phyloP scores from a whole-genome alignment of 2,113 vertebrate species.

The Xenopus borealis region DNA sequence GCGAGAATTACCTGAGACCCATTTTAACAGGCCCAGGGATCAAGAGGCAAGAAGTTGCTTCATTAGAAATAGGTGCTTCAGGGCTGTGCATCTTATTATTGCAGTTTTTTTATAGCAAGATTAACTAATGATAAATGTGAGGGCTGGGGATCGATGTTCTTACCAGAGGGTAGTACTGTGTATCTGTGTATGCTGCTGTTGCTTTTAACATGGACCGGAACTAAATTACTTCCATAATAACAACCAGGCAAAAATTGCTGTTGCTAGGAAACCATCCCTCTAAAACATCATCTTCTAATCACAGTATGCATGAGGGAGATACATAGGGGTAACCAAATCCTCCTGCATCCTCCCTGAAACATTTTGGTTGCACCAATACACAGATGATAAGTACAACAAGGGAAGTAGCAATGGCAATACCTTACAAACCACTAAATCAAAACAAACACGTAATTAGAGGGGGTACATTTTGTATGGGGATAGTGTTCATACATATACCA shows the following conservation, averaged over 20 bases:
- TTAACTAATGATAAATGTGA: background rate
- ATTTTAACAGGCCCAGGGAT: background rate
- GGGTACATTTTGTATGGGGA: too few relatives aligned
- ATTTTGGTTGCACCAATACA: background rate
- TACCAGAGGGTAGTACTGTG: background rate
- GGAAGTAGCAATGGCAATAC: too few relatives aligned
- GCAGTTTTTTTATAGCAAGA: background rate
- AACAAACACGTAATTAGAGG: too few relatives aligned
- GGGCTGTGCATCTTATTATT: background rate
- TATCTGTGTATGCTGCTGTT: background rate
- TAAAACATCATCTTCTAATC: background rate
- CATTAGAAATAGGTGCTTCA: background rate
- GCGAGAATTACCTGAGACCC: background rate
- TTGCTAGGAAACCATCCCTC: constrained; percentile 23
- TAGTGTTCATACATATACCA: too few relatives aligned
- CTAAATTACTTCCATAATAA: constrained; percentile 9
- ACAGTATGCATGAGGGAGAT: background rate
- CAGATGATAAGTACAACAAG: background rate
- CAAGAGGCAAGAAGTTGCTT: background rate
- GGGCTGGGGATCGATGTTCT: background rate
- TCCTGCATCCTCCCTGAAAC: background rate
- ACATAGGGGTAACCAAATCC: background rate
- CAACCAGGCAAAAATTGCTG: background rate
- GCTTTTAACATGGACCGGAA: background rate
- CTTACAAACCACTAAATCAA: too few relatives aligned